phyloP scores from a whole-genome alignment of 1,140 invertebrate genomes.

The Drosophila ananassae region DNA sequence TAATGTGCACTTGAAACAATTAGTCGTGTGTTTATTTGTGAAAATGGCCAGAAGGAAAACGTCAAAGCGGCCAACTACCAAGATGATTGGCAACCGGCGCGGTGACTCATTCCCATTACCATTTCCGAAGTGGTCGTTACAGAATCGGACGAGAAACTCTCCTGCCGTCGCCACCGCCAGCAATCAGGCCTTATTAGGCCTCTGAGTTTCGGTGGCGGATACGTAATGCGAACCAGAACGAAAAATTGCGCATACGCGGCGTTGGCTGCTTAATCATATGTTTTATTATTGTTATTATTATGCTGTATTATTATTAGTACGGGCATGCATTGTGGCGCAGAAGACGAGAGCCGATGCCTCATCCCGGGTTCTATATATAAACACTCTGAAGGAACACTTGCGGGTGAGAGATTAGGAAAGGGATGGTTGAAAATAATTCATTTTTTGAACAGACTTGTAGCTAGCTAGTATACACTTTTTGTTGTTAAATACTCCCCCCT shows the following conservation, averaged over 20 bases:
- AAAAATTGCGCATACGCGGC: conserved; percentile 70
- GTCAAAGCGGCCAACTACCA: conserved; percentile 22
- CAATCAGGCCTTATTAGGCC: conserved; percentile 45
- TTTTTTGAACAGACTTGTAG: neutral
- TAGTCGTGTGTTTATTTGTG: conserved; percentile 32
- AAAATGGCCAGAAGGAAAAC: conserved; percentile 12
- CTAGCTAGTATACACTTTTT: too few relatives aligned
- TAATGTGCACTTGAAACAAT: conserved; percentile 33
- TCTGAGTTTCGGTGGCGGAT: conserved; percentile 31
- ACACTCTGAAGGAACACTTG: neutral
- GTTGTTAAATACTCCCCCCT: neutral
- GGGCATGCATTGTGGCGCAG: conserved; percentile 61
- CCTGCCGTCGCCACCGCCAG: neutral
- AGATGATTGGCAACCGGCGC: neutral
- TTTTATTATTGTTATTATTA: conserved; percentile 21
- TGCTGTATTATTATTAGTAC: conserved; percentile 40
- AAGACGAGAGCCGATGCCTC: conserved; percentile 43
- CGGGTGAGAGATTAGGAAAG: neutral
- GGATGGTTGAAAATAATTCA: neutral
- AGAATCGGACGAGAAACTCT: too few relatives aligned
- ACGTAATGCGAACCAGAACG: conserved; percentile 21
- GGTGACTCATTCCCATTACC: neutral
- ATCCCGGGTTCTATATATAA: conserved; percentile 45
- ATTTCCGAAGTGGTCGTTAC: neutral
- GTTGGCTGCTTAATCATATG: conserved; percentile 36